Base-by-base conservation (phyloP, 2,888 invertebrate species). In the Acleris emargana region DNA sequence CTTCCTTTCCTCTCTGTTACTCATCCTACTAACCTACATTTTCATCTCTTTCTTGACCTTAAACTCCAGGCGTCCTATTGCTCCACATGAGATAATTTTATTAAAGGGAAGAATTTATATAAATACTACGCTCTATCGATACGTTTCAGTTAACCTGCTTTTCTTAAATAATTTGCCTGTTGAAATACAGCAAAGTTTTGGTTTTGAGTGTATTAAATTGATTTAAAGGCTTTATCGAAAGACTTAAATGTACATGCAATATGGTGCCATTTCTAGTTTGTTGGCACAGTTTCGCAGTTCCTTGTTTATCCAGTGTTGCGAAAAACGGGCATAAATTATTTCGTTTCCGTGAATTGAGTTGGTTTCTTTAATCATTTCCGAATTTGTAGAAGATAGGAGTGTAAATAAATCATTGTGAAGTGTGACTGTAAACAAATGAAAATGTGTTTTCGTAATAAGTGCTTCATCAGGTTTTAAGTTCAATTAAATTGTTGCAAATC, bases 381-480 rank as follows among this genome's bases (percentile, higher is more conserved):
- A 38, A 38, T 6, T 43, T 3, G 3, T 43, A 16, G 0, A 13
- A 43, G 38, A 25, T 50, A 13, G 16, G n/a, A 28, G 28, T 53
- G 43, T 28, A 22, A 6, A 57, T n/a, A 7, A 45, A 45, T 17
- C 7, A 16, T 50, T 58, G 52, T 55, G 38, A 57, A 38, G 16
- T 47, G 28, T 62, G 57, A 67, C 43, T 45, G n/a, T 57, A 58
- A 60, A 61, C 42, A 68, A 71, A 43, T 61, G 69, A 76, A 73
- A 79, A 88, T 84, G 82, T 81, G 78, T 84, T 76, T 76, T 72
- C 72, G 71, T 76, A 77, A 76, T 80, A 77, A 78, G 86, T 85
- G 84, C 80, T 13, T 38, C 38, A 80, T 80, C 89, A 91, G 91
- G 90, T 91, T 86, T 81, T 88, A 82, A 84, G 75, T 84, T 84